Conservation (phyloP, 2,888 invertebrate species). For the Dicycla oo region DNA sequence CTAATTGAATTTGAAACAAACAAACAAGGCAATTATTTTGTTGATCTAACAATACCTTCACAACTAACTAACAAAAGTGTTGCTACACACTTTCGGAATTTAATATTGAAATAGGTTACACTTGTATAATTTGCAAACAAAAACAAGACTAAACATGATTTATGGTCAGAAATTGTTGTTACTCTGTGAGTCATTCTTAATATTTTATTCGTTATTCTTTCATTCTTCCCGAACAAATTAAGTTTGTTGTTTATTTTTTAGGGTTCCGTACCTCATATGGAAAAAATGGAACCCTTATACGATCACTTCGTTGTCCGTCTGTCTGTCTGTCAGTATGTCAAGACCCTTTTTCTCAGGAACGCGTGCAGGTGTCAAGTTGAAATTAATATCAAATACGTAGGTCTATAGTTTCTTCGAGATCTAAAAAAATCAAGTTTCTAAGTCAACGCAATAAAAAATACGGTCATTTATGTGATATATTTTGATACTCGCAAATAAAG, state of each 20-base stretch:
- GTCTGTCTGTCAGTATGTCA: too few species aligned
- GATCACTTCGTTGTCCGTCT: too few species aligned
- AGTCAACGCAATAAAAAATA: too few species aligned
- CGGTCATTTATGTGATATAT: too few species aligned
- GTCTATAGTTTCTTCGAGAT: too few species aligned
- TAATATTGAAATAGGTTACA: slow-evolving; percentile 39
- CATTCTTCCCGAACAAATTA: background rate
- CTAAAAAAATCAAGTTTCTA: too few species aligned
- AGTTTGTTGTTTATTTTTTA: background rate
- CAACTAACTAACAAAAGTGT: slow-evolving; percentile 24
- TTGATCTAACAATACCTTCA: slow-evolving; percentile 18
- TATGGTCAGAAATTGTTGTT: slow-evolving; percentile 1
- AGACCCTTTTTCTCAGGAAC: too few species aligned
- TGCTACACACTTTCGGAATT: slow-evolving; percentile 24
- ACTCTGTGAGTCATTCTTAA: background rate
- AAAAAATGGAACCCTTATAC: too few species aligned
- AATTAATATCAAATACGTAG: too few species aligned
- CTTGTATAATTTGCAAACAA: slow-evolving; percentile 24
- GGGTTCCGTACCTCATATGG: too few species aligned
- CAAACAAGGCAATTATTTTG: slow-evolving; percentile 45
- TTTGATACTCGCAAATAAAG: too few species aligned
- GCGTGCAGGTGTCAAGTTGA: too few species aligned
- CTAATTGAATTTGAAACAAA: slow-evolving; percentile 17
- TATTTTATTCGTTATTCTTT: background rate
- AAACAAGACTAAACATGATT: slow-evolving; percentile 18